Conservation (phyloP, 2,888 invertebrate species). For the Cerceris rybyensis region DNA sequence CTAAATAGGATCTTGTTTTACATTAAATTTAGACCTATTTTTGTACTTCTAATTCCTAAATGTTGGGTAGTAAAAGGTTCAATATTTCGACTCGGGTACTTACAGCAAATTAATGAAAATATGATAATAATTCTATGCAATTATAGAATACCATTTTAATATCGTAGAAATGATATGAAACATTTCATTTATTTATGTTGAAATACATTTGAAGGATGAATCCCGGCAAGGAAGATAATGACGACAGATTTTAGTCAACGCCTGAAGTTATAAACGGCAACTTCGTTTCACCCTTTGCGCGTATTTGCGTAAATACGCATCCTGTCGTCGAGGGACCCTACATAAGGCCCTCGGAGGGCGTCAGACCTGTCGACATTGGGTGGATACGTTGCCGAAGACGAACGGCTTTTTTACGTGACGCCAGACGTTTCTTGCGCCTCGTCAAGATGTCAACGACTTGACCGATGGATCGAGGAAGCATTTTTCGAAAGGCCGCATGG, state of each 20-base stretch:
- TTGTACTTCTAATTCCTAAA: too few species aligned
- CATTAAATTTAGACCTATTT: too few species aligned
- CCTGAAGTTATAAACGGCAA: neutral
- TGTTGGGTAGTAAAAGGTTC: too few species aligned
- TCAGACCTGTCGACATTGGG: conserved; percentile 64
- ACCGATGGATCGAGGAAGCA: conserved; percentile 67
- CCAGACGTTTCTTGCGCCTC: conserved; percentile 53
- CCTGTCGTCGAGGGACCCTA: conserved; percentile 27
- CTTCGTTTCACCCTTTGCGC: conserved; percentile 1
- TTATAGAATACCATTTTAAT: too few species aligned
- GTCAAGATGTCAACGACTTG: conserved; percentile 69
- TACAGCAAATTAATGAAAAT: too few species aligned
- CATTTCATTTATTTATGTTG: too few species aligned
- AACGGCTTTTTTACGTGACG: conserved; percentile 71
- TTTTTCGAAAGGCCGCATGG: conserved; percentile 44
- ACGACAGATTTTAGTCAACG: neutral
- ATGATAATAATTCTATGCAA: too few species aligned
- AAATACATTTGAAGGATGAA: too few species aligned
- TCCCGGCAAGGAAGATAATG: too few species aligned
- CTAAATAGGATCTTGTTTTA: too few species aligned
- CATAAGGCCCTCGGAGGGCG: conserved; percentile 43
- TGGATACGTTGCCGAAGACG: conserved; percentile 65
- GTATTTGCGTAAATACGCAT: conserved; percentile 1
- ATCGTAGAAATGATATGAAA: too few species aligned
- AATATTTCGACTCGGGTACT: too few species aligned